Evolutionary conservation across 2,888 invertebrate species (phyloP).

Genomic region (Hermaeophaga mercurialis): DNA sequence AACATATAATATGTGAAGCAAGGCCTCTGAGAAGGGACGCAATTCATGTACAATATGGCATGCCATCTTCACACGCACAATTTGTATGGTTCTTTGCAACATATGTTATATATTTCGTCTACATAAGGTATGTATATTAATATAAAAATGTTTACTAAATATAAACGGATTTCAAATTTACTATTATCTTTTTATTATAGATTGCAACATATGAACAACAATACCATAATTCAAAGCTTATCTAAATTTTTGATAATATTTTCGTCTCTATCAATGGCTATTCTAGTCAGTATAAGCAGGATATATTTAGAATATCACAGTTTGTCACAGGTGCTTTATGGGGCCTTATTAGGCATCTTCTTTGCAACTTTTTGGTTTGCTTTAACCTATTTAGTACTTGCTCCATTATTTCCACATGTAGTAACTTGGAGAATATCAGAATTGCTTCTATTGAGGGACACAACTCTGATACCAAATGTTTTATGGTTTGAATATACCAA

Average conservation of each 20-base stretch:
- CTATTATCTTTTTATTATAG: conserved; percentile 57
- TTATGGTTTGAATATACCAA: conserved; percentile 94
- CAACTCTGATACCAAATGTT: conserved; percentile 89
- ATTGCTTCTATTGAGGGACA: conserved; percentile 83
- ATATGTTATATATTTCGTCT: conserved; percentile 83
- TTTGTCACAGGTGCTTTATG: conserved; percentile 78
- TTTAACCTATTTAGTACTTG: conserved; percentile 77
- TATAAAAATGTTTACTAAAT: conserved; percentile 5
- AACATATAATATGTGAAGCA: conserved; percentile 80
- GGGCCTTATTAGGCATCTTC: conserved; percentile 73
- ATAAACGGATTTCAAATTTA: background rate
- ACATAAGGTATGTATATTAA: conserved; percentile 71
- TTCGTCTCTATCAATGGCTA: conserved; percentile 64
- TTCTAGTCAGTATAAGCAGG: conserved; percentile 71
- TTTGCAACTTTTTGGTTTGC: conserved; percentile 83
- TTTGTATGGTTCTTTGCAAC: conserved; percentile 90
- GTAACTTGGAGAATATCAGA: conserved; percentile 85
- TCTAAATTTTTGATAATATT: conserved; percentile 72
- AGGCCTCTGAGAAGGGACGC: conserved; percentile 74
- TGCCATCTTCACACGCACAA: conserved; percentile 92
- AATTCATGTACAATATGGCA: conserved; percentile 79
- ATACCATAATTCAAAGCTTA: conserved; percentile 75
- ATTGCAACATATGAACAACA: conserved; percentile 82
- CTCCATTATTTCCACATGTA: conserved; percentile 83
- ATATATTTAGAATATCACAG: conserved; percentile 90